Evolutionary conservation across 1,140 invertebrate species (phyloP), one percentile per base, ranked within the genome.

Genomic region (Diorhabda elongata): DNA sequence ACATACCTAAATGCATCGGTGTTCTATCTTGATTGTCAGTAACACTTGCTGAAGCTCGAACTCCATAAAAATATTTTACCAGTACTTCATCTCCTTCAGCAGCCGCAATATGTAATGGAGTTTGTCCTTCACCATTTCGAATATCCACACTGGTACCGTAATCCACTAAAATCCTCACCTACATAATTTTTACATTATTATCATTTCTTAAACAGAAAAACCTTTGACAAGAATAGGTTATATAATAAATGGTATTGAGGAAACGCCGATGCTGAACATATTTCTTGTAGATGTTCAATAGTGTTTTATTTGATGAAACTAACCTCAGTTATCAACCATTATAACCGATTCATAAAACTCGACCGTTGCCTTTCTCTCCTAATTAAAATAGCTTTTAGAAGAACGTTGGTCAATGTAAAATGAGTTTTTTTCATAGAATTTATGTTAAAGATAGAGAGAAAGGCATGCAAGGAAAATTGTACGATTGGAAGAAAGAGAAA

Each of bases 21-120:
- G 95, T 98, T 56, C 96, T 88, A 83, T 99, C 97, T 85, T 96
- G 93, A 81, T 96, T 94, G 82, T 99, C 97, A 47, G 91, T 87
- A 71, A 98, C 91, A 73, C 95, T 93, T 6, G 97, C 94, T 69
- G 94, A 96, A 2, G 97, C 97, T 76, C 95, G 88, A 52, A 96
- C 92, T 43, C 94, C 90, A 79, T 97, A 97, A 78, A 99, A 94
- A 81, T 96, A 97, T 82, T 98, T 98, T 2, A 99, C 90, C 56
- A 98, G 83, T 0, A 88, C 87, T 79, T 98, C 96, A 80, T 99
- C 96, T 3, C 96, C 97, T 79, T 97, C 93, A 5, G 92, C 92
- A n/a, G 96, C 94, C 0, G 95, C 94, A 66, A 99, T 93, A 77
- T 99, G 97, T 42, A 99, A 81, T 2, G 95, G 86, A 0, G 96